Percentiles rank a stretch among this genome's conserved stretches.
Conservation (phyloP, 2,113 vertebrate genomes). For the Scomber colias region DNA sequence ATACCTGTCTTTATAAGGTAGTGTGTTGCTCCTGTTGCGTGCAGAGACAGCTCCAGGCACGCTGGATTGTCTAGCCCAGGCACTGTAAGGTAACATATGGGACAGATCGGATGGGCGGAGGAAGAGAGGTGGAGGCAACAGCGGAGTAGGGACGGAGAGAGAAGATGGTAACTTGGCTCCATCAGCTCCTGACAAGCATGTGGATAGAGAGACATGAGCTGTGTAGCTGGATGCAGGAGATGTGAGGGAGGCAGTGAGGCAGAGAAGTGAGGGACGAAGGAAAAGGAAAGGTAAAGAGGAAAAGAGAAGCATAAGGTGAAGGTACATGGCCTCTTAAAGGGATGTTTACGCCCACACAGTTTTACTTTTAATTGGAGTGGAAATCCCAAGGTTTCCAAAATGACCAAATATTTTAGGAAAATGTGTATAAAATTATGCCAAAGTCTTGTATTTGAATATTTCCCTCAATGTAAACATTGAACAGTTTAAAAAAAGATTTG, state of each 20-base stretch:
- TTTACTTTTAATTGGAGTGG: conserved; percentile 24
- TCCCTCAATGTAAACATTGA: background rate
- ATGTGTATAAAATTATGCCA: conserved; percentile 9
- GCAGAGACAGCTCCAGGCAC: conserved; percentile 56
- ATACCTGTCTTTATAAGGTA: conserved; percentile 87
- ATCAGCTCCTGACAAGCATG: conserved; percentile 24
- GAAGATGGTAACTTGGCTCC: conserved; percentile 25
- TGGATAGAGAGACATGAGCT: conserved; percentile 18
- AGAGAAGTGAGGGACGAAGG: conserved; percentile 22
- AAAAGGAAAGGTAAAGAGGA: conserved; percentile 8
- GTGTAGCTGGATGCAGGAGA: conserved; percentile 2
- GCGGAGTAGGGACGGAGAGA: background rate
- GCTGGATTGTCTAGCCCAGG: conserved; percentile 44
- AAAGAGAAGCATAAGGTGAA: background rate
- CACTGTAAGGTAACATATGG: conserved; percentile 71
- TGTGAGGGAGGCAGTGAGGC: conserved; percentile 19
- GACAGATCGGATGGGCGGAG: conserved; percentile 49
- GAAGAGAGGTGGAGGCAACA: conserved; percentile 40
- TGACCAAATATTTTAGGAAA: conserved; percentile 30
- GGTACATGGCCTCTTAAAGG: background rate
- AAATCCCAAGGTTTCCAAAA: conserved; percentile 30
- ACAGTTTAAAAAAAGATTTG: background rate
- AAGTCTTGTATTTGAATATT: conserved; percentile 19
- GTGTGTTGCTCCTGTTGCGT: conserved; percentile 64
- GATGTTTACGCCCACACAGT: conserved; percentile 19